Percentiles rank a stretch among this genome's conserved stretches.
Conservation (phyloP, 2,113 vertebrate genomes). For the Panthera tigris region DNA sequence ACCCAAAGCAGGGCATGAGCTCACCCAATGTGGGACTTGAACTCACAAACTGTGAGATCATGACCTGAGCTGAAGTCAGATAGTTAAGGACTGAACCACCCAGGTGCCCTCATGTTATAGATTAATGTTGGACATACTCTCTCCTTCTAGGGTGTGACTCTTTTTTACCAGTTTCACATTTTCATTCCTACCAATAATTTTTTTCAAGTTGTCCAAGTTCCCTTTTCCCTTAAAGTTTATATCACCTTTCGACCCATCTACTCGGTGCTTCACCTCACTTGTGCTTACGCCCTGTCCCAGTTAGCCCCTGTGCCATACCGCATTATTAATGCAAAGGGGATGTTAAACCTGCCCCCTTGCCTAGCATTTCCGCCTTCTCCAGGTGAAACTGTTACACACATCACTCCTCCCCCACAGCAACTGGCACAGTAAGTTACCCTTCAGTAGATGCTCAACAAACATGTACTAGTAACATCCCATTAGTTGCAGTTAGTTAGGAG, state of each 20-base stretch:
- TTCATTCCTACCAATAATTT: conserved; percentile 14
- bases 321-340: not conserved
- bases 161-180: not conserved
- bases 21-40: too few species aligned
- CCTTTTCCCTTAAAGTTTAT: not conserved
- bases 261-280: not conserved
- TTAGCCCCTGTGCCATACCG: not conserved
- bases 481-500: not conserved
- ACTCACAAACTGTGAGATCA: too few species aligned
- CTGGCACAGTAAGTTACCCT: not conserved
- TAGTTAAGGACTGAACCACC: too few species aligned
- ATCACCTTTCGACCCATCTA: not conserved
- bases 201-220: not conserved
- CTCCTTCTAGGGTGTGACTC: not conserved
- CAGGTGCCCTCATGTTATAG: not conserved
- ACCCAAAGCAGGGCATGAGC: too few species aligned
- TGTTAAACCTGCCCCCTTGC: not conserved
- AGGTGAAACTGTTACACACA: not conserved
- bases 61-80: too few species aligned
- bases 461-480: not conserved
- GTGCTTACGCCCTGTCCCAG: not conserved
- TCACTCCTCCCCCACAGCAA: not conserved
- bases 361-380: not conserved
- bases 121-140: not conserved
- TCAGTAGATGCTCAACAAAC: not conserved